Conservation (phyloP, 2,113 vertebrate genomes). For the Crotalus tigris region DNA sequence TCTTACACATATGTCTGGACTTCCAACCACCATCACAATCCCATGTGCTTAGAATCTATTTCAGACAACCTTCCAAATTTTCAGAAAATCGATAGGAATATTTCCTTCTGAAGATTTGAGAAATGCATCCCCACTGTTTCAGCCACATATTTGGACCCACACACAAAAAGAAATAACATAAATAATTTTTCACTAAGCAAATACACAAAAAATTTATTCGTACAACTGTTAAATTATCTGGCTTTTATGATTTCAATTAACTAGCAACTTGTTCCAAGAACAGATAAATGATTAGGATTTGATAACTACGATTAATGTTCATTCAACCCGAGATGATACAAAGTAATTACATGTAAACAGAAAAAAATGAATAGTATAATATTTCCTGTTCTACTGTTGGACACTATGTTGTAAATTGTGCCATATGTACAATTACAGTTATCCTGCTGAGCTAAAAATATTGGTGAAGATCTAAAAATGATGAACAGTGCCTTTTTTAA, state of each 20-base stretch:
- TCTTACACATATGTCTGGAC: neutral
- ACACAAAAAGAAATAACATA: conserved; percentile 41
- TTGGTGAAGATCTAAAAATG: conserved; percentile 81
- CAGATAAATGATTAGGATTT: conserved; percentile 76
- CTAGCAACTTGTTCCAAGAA: conserved; percentile 74
- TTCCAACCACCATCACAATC: neutral
- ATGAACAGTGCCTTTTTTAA: conserved; percentile 86
- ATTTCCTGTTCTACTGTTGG: conserved; percentile 70
- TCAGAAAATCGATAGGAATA: neutral
- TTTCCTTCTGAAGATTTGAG: neutral
- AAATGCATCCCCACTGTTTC: neutral
- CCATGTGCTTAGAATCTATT: neutral
- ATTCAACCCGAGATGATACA: conserved; percentile 79
- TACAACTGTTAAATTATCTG: conserved; percentile 65
- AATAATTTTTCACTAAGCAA: conserved; percentile 41
- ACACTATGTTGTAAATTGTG: conserved; percentile 73
- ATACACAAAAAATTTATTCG: conserved; percentile 50
- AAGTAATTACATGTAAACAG: conserved; percentile 83
- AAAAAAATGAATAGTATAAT: conserved; percentile 78
- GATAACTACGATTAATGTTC: conserved; percentile 79
- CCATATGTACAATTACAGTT: conserved; percentile 75
- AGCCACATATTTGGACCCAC: conserved; percentile 14
- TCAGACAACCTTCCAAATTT: neutral
- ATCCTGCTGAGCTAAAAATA: conserved; percentile 78
- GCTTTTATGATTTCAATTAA: conserved; percentile 73